These are phyloP conservation scores for Ornithoptera alexandrae DNA, from an alignment of 2,888 invertebrate genomes.

Conservation along the genomic window DNA sequence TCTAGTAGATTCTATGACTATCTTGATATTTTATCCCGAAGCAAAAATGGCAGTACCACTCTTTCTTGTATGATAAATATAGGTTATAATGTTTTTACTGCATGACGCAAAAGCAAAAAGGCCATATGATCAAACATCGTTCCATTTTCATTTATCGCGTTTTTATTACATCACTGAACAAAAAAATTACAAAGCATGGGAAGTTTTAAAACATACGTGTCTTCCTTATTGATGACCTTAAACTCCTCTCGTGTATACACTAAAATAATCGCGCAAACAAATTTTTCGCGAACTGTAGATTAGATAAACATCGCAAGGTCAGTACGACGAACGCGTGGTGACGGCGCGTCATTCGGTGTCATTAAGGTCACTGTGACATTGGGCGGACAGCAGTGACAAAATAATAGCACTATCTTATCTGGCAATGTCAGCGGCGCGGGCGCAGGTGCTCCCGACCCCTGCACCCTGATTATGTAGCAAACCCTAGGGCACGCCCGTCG, in stretches of 20 bases:
- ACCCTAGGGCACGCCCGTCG: constrained; percentile 36
- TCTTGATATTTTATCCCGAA: too few relatives aligned
- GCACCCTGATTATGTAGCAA: constrained; percentile 50
- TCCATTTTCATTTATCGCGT: neutral
- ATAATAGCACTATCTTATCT: constrained; percentile 79
- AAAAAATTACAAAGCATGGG: neutral
- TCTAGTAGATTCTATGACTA: too few relatives aligned
- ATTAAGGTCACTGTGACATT: constrained; percentile 80
- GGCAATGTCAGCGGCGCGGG: constrained; percentile 73
- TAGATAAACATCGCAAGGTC: constrained; percentile 79
- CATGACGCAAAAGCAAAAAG: neutral
- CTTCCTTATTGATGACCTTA: neutral
- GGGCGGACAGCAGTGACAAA: constrained; percentile 74
- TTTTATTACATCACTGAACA: neutral
- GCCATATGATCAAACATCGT: neutral
- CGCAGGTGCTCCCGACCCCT: constrained; percentile 74
- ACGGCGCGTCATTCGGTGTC: constrained; percentile 73
- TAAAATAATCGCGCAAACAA: constrained; percentile 45
- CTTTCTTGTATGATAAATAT: too few relatives aligned
- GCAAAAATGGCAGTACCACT: too few relatives aligned
- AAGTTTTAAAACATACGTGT: neutral
- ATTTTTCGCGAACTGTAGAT: constrained; percentile 72
- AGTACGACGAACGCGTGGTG: constrained; percentile 60
- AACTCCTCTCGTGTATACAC: constrained; percentile 30
- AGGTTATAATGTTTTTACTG: neutral